Percentiles rank a stretch among this genome's conserved stretches.
Evolutionary conservation across 2,888 invertebrate species (phyloP).

Genomic region (Aspidiotus rigidus): DNA sequence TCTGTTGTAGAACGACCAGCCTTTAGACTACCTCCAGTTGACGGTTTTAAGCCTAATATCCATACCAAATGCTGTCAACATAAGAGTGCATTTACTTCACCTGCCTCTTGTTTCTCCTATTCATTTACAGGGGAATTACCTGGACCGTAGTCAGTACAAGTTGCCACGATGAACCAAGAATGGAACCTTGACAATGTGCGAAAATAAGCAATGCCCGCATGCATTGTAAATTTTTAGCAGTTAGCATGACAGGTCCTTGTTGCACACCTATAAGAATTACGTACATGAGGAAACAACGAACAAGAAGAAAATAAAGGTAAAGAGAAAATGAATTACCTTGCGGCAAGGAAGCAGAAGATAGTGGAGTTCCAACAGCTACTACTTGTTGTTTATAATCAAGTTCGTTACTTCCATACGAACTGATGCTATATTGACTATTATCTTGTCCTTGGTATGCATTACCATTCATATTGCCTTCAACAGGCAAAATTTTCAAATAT

Average conservation of each 20-base stretch:
- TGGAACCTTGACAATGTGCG: slow-evolving; percentile 84
- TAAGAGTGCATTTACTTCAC: neutral
- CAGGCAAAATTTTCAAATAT: neutral
- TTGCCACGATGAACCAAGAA: slow-evolving; percentile 90
- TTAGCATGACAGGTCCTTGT: slow-evolving; percentile 89
- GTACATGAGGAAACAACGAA: neutral
- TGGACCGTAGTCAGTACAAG: slow-evolving; percentile 90
- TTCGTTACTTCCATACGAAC: slow-evolving; percentile 47
- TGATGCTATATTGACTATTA: slow-evolving; percentile 44
- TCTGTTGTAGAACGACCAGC: slow-evolving; percentile 70
- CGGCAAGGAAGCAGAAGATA: slow-evolving; percentile 73
- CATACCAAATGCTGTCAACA: slow-evolving; percentile 58
- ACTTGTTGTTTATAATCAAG: slow-evolving; percentile 85
- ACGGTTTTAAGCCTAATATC: slow-evolving; percentile 92
- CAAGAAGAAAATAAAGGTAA: neutral
- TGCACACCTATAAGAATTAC: slow-evolving; percentile 53
- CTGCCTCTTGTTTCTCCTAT: neutral
- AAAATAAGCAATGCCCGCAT: slow-evolving; percentile 83
- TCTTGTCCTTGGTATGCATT: slow-evolving; percentile 34
- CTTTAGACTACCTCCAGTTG: slow-evolving; percentile 84
- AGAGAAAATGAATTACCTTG: slow-evolving; percentile 47
- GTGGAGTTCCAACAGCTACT: slow-evolving; percentile 90
- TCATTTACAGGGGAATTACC: slow-evolving; percentile 44
- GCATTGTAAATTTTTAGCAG: slow-evolving; percentile 93
- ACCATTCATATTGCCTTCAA: slow-evolving; percentile 15